Base-by-base conservation (phyloP, 2,797 vertebrate species). In the Malurus splendens region DNA sequence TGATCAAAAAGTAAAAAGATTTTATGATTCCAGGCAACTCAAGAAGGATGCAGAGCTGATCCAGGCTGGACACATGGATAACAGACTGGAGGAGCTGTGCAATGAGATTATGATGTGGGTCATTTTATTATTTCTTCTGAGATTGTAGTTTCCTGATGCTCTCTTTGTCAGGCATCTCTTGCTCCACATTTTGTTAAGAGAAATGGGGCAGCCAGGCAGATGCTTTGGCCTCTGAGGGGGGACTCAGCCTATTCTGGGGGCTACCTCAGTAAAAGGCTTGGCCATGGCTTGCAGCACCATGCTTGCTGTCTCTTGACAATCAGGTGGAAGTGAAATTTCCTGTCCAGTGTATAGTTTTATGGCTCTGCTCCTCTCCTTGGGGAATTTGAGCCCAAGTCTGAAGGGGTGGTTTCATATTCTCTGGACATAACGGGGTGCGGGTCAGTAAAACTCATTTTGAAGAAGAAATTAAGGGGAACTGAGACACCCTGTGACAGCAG, bases 31-130 rank as follows among this genome's bases (percentile, higher is more conserved):
- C 80, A 99, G 99, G 95, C 98, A 98, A 39, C 96, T 99, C 82
- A 99, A 99, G 97, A 98, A 97, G 95, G 99, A 99, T 96, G 97
- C 98, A 51, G 98, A 99, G 88, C 96, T 99, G 94, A 98, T 99
- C 91, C 98, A 99, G 93, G 98, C 98, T 0, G 99, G 99, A 36
- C 98, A 98, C 90, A 97, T 99, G 92, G 99, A 99, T 94, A 98
- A 86, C 91, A 98, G 98, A 96, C 96, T 99, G 85, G 97, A 99
- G 90, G 98, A 98, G 66, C 94, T 99, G 92, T 99, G 98, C 98
- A 98, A 98, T 94, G 98, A 98, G 86, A 98, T 99, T 92, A 94
- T 97, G 80, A 97, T 97, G 99, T 99, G 97, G 96, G 97, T 97
- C 96, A 90, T 94, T 93, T 87, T 44, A 80, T 92, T 90, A 55